Evolutionary conservation across 2,797 vertebrate genomes (phyloP).

Genomic region (Urosaurus nigricauda): DNA sequence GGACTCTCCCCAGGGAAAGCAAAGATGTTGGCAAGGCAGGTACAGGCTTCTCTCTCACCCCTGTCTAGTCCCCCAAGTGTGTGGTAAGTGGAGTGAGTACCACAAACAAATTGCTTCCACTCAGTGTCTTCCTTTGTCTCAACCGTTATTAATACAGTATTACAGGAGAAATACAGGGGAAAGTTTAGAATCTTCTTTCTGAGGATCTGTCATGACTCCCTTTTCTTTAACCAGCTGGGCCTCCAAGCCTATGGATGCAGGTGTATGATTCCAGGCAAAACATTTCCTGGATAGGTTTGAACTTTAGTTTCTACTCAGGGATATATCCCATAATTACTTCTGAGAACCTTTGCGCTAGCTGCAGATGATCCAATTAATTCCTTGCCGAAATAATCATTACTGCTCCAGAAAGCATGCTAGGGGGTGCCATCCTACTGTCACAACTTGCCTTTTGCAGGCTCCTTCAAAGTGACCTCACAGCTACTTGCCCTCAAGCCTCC

Average conservation of each 20-base stretch:
- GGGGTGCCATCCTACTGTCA: background rate
- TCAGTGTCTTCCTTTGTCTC: background rate
- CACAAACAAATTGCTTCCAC: background rate
- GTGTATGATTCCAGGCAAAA: background rate
- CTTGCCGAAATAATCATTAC: background rate
- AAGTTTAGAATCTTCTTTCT: background rate
- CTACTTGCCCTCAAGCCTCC: background rate
- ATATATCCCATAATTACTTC: background rate
- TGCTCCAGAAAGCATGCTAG: background rate
- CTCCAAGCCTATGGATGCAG: background rate
- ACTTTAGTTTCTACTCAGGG: background rate
- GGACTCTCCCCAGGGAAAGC: background rate
- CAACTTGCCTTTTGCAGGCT: constrained; percentile 7
- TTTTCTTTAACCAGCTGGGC: background rate
- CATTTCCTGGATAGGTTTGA: background rate
- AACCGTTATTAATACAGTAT: background rate
- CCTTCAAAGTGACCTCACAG: constrained; percentile 11
- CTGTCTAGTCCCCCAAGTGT: background rate
- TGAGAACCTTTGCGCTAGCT: background rate
- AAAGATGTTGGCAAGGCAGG: background rate
- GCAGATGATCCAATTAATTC: background rate
- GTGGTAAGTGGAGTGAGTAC: background rate
- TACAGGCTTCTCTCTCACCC: background rate
- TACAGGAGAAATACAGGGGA: too few species aligned
- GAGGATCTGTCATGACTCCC: background rate